Evolutionary conservation across 2,797 vertebrate species (phyloP).

Genomic region (Gephyroberyx darwinii): DNA sequence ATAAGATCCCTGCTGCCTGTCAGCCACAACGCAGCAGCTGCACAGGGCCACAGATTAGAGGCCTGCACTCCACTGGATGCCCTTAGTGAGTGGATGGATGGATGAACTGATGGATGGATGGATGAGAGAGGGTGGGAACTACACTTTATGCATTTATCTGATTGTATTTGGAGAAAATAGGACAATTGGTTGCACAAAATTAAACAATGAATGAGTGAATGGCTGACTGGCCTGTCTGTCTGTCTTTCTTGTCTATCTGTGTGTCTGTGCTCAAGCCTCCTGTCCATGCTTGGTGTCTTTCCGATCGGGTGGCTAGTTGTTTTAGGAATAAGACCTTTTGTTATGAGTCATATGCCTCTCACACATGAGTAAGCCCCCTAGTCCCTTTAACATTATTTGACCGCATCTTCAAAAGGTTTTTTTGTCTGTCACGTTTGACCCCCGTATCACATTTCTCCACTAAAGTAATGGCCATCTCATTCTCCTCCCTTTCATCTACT

Average conservation of each 20-base stretch:
- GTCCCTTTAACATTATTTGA: not conserved
- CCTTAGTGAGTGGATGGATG: constrained; percentile 72
- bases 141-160: not conserved
- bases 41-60: constrained; percentile 78
- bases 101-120: constrained; percentile 63
- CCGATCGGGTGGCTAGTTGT: not conserved
- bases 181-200: no score
- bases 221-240: not conserved
- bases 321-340: not conserved
- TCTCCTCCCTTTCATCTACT: not conserved
- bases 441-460: not conserved
- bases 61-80: constrained; percentile 75
- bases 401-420: not conserved
- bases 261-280: not conserved
- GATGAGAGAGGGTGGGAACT: constrained; percentile 32
- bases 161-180: not conserved
- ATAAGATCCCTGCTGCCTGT: constrained; percentile 78
- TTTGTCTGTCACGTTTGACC: not conserved
- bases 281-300: not conserved
- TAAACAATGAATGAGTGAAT: no score
- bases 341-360: not conserved
- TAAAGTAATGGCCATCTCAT: not conserved
- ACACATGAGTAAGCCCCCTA: not conserved
- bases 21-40: constrained; percentile 80
- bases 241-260: not conserved